Evolutionary conservation across 2,113 vertebrate genomes (phyloP).

Genomic region (Oceanodroma tethys): DNA sequence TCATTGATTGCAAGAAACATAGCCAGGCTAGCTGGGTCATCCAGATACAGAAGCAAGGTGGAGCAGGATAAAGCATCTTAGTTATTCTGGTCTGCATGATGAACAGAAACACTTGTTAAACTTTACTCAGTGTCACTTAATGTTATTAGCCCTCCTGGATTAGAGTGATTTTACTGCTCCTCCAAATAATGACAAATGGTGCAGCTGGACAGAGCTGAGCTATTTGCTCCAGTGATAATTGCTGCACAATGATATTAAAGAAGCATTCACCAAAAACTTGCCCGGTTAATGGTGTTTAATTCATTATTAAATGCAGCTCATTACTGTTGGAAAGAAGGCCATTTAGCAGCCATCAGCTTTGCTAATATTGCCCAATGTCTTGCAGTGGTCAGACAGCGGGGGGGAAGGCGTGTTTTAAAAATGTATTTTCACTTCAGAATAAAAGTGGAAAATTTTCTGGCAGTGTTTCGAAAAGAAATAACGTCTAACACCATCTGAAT

Average conservation of each 20-base stretch:
- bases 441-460: neutral
- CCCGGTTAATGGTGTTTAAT: slow-evolving; percentile 52
- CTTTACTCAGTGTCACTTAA: neutral
- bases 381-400: neutral
- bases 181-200: slow-evolving; percentile 13
- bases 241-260: slow-evolving; percentile 44
- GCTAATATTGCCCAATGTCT: neutral
- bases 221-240: slow-evolving; percentile 38
- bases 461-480: neutral
- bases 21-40: neutral
- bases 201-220: slow-evolving; percentile 31
- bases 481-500: neutral
- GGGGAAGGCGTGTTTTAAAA: neutral
- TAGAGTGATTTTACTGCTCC: neutral
- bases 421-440: neutral
- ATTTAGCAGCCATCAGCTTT: slow-evolving; percentile 52
- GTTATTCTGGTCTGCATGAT: neutral
- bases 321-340: slow-evolving; percentile 51
- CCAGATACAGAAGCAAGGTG: neutral
- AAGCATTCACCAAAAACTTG: slow-evolving; percentile 46
- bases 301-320: slow-evolving; percentile 64
- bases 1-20: neutral
- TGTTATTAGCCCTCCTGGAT: neutral
- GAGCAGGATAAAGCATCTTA: neutral
- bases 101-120: slow-evolving; percentile 22